These are phyloP conservation scores for Rynchops niger DNA, from an alignment of 2,113 vertebrate genomes.

Conservation along the genomic window DNA sequence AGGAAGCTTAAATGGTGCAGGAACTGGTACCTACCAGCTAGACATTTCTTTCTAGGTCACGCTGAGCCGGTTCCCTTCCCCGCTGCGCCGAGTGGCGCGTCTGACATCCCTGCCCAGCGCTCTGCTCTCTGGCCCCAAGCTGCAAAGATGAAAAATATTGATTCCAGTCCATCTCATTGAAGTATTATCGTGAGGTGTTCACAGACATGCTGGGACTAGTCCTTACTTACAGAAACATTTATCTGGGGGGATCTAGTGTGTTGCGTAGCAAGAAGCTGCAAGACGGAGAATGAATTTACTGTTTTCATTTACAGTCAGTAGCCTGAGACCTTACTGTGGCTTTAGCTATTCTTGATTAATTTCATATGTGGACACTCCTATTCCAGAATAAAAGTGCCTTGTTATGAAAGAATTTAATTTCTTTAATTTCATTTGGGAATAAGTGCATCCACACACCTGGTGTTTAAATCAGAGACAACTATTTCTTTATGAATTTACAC, in stretches of 20 bases:
- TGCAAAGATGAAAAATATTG: conserved; percentile 35
- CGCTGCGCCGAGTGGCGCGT: rapidly evolving
- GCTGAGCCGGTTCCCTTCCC: not conserved
- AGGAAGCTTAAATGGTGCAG: not conserved
- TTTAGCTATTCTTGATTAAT: conserved; percentile 44
- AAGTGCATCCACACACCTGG: conserved; percentile 29
- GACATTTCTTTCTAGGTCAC: not conserved
- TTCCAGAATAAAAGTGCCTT: conserved; percentile 50
- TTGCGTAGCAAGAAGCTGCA: not conserved
- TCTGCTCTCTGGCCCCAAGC: not conserved
- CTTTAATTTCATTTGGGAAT: conserved; percentile 17
- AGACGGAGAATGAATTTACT: conserved; percentile 25
- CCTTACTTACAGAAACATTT: not conserved
- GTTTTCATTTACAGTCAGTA: conserved; percentile 24
- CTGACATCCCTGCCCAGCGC: not conserved
- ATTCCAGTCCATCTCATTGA: conserved; percentile 4
- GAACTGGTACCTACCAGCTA: not conserved
- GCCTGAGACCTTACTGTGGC: conserved; percentile 11
- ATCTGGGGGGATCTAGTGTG: not conserved
- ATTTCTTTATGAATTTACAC: not conserved
- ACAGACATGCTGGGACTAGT: not conserved
- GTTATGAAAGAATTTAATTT: conserved; percentile 17
- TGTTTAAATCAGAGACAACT: not conserved
- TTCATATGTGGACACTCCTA: conserved; percentile 31
- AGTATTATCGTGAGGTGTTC: conserved; percentile 12